These are phyloP conservation scores for Eumacrocentrus americanus DNA, from an alignment of 2,888 invertebrate species.

Conservation along the genomic window DNA sequence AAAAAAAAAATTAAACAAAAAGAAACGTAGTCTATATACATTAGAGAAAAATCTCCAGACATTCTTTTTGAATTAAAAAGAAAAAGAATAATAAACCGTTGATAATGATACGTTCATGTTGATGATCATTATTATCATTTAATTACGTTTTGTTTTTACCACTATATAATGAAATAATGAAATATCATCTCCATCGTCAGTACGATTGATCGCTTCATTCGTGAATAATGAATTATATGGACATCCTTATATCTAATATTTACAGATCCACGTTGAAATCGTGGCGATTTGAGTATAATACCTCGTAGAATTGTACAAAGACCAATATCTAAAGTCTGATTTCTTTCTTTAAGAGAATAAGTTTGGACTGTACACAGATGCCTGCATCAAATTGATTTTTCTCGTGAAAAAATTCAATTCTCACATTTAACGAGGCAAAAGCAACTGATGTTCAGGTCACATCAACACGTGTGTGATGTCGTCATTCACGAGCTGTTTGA, in stretches of 20 bases:
- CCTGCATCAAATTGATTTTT: too few species aligned
- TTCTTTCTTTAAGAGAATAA: too few species aligned
- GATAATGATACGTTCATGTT: background rate
- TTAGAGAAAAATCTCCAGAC: background rate
- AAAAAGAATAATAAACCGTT: background rate
- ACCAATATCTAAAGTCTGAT: too few species aligned
- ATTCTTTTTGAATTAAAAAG: background rate
- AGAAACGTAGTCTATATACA: background rate
- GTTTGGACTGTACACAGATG: too few species aligned
- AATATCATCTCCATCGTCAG: too few species aligned
- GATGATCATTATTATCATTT: too few species aligned
- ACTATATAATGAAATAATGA: too few species aligned
- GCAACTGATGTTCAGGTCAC: background rate
- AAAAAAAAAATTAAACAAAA: background rate
- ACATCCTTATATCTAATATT: background rate
- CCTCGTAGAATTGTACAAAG: too few species aligned
- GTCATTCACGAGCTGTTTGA: slow-evolving; percentile 40
- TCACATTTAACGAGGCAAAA: too few species aligned
- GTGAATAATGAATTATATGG: too few species aligned
- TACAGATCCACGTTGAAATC: background rate
- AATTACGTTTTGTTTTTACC: too few species aligned
- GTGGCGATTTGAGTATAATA: background rate
- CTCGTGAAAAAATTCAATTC: background rate
- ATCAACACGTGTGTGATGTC: background rate
- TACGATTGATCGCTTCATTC: too few species aligned